Base-by-base conservation (phyloP, 2,113 vertebrate species). In the Tragulus kanchil region DNA sequence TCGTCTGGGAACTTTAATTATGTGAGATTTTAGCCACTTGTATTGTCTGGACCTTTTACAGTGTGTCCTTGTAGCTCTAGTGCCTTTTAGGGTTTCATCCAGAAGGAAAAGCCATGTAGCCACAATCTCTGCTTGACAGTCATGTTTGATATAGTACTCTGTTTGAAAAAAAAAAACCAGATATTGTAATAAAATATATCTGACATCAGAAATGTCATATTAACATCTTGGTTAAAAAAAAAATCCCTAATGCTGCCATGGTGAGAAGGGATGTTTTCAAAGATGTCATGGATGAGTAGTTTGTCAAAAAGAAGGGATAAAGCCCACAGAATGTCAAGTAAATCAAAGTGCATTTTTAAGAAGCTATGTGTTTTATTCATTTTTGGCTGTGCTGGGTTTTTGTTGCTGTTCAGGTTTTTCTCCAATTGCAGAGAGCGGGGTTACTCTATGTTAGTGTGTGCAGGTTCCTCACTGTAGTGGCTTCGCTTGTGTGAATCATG, bases 151-250 rank as follows among this genome's bases (percentile, higher is more conserved):
- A 77, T 54, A 93, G 82, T n/a, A 21, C 45, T 85, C 58, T 31
- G 13, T 4, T 82, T 88, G 19, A 78, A 92, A 96, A 25, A 81
- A 87, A 25, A 73, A 87, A 94, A 94, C 90, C 36, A 89, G 16
- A 25, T 86, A 25, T 52, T 84, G 8, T 67, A 81, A 83, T 45
- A 31, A 31, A 89, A 81, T 77, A 90, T 6, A 73, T 59, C 59
- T 95, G 26, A 95, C 65, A 95, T 59, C 45, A 92, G 56, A 94
- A 93, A 92, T 95, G 65, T 83, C 71, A 79, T 83, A 64, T 89
- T 56, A 93, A 88, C 16, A 82, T 69, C 54, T 90, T 26, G 82
- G 65, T 69, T 75, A 13, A 90, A 94, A n/a, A n/a, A n/a, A 84
- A 64, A 81, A 19, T 1, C 31, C 71, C n/a, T 85, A 92, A n/a